Conservation (phyloP, 2,888 invertebrate species). For the Azorinus chamasolen region DNA sequence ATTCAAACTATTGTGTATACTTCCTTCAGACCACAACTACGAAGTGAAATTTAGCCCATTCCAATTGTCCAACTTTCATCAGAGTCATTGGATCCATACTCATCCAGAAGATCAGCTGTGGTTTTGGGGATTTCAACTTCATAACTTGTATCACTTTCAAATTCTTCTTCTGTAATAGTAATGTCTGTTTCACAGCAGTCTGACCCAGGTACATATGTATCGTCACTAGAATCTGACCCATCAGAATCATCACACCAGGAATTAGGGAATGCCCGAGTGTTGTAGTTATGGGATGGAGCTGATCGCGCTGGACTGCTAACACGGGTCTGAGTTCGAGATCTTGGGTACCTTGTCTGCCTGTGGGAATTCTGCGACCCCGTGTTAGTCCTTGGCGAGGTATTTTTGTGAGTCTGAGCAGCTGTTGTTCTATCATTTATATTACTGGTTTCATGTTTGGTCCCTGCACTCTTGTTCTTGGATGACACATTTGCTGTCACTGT, state of each 20-base stretch:
- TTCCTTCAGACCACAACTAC: too few relatives aligned
- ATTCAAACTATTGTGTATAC: too few relatives aligned
- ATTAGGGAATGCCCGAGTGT: constrained; percentile 38
- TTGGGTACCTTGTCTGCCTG: too few relatives aligned
- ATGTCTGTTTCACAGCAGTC: constrained; percentile 50
- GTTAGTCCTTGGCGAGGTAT: too few relatives aligned
- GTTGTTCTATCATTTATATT: too few relatives aligned
- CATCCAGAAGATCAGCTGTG: constrained; percentile 66
- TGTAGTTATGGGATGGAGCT: background rate
- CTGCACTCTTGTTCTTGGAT: too few relatives aligned
- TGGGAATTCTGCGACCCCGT: too few relatives aligned
- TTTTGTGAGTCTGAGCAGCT: too few relatives aligned
- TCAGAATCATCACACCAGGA: constrained; percentile 51
- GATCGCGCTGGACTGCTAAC: constrained; percentile 2
- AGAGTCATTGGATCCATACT: constrained; percentile 68
- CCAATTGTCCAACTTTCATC: constrained; percentile 72
- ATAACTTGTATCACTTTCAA: constrained; percentile 67
- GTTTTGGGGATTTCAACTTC: constrained; percentile 72
- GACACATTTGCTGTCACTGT: too few relatives aligned
- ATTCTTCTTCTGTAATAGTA: constrained; percentile 53
- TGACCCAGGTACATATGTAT: constrained; percentile 56
- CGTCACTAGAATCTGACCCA: constrained; percentile 42
- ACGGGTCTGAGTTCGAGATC: too few relatives aligned
- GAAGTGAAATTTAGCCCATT: constrained; percentile 7
- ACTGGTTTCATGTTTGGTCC: too few relatives aligned